Evolutionary conservation across 2,113 vertebrate species (phyloP).

Genomic region (Muscicapa adusta): DNA sequence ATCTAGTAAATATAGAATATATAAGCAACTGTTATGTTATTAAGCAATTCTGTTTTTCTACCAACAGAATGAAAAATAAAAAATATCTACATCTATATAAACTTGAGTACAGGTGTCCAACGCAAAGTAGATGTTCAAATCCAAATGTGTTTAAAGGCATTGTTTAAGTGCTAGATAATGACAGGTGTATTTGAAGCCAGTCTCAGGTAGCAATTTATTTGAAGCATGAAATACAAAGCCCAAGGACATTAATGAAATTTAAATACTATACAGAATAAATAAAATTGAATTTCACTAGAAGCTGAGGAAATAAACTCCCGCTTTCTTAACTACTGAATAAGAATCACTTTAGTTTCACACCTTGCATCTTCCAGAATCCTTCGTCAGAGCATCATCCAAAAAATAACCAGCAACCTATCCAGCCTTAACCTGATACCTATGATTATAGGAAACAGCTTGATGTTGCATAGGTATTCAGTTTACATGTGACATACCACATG

Average conservation of each 20-base stretch:
- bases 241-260: neutral
- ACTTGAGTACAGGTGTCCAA: neutral
- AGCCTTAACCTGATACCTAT: neutral
- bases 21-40: neutral
- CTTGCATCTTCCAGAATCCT: neutral
- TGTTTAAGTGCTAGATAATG: neutral
- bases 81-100: neutral
- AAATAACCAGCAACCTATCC: neutral
- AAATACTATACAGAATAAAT: neutral
- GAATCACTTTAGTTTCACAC: neutral
- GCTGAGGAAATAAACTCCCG: neutral
- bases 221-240: neutral
- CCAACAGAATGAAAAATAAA: constrained; percentile 6
- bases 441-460: neutral
- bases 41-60: neutral
- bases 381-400: neutral
- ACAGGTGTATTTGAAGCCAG: neutral
- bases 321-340: neutral
- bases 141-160: neutral
- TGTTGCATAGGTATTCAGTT: neutral
- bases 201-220: neutral
- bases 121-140: neutral
- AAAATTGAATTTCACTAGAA: neutral
- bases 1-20: neutral
- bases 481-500: neutral